A percentile compares a stretch with the other conserved stretches of the same genome.
Conservation (phyloP, 2,113 vertebrate species). For the Chionomys nivalis region DNA sequence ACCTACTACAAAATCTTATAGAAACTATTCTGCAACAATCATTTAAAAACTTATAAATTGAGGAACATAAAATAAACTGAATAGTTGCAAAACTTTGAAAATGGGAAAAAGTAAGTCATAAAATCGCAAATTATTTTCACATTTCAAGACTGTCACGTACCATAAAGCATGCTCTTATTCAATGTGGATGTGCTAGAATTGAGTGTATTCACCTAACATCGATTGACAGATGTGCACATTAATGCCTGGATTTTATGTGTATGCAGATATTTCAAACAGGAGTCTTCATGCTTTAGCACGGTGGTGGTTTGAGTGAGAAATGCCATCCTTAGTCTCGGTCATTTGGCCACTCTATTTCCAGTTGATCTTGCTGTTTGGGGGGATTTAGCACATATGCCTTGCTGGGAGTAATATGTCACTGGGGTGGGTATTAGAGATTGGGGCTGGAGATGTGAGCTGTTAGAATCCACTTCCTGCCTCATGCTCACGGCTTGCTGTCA, state of each 20-base stretch:
- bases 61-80: neutral
- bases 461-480: neutral
- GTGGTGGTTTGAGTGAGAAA: neutral
- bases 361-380: neutral
- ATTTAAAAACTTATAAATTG: neutral
- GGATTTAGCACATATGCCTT: neutral
- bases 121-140: conserved; percentile 34
- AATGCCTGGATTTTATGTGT: neutral
- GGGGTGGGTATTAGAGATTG: no score
- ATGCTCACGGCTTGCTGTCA: neutral
- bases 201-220: no score
- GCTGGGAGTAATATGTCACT: neutral
- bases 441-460: neutral
- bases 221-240: neutral
- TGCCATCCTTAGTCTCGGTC: neutral
- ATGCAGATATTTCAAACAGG: neutral
- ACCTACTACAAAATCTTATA: neutral
- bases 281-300: neutral
- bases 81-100: neutral
- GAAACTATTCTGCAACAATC: neutral
- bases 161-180: neutral
- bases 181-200: neutral
- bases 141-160: neutral
- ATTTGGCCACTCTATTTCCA: no score
- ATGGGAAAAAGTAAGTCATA: neutral